phyloP scores from a whole-genome alignment of 2,797 vertebrate species.

The Typhlichthys subterraneus region DNA sequence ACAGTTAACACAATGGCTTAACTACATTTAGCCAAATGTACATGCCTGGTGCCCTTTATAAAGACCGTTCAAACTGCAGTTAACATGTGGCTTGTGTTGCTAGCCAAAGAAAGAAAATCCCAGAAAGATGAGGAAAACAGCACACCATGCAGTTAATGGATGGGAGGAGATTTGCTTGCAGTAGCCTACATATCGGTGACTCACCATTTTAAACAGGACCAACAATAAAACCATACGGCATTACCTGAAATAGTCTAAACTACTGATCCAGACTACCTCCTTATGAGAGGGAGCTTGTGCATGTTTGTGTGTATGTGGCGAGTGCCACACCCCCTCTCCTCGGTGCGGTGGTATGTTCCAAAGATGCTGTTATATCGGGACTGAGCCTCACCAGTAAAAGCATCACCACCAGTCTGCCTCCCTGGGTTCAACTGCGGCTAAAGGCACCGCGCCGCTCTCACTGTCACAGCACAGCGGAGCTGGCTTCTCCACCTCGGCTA shows the following conservation, averaged over 20 bases:
- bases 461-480: conserved; percentile 58
- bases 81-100: no score
- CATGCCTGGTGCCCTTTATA: conserved; percentile 24
- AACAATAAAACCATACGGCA: conserved; percentile 52
- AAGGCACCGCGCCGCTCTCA: conserved; percentile 62
- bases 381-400: conserved; percentile 67
- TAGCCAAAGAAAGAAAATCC: no score
- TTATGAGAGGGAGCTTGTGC: conserved; percentile 33
- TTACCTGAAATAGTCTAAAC: conserved; percentile 52
- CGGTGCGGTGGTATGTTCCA: conserved; percentile 78
- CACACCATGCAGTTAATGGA: no score
- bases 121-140: no score
- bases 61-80: not conserved
- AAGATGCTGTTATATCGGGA: conserved; percentile 77
- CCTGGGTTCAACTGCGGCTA: conserved; percentile 74
- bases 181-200: conserved; percentile 25
- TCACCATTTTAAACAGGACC: conserved; percentile 52
- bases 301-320: conserved; percentile 45
- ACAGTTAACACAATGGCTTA: not conserved
- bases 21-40: not conserved
- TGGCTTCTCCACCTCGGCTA: conserved; percentile 29
- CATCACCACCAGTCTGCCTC: conserved; percentile 52
- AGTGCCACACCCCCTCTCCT: conserved; percentile 76
- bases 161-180: no score
- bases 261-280: conserved; percentile 61